Evolutionary conservation across 23 tunicate species (phyloP), one percentile per base, ranked within the genome.

Genomic region (Styela plicata): DNA sequence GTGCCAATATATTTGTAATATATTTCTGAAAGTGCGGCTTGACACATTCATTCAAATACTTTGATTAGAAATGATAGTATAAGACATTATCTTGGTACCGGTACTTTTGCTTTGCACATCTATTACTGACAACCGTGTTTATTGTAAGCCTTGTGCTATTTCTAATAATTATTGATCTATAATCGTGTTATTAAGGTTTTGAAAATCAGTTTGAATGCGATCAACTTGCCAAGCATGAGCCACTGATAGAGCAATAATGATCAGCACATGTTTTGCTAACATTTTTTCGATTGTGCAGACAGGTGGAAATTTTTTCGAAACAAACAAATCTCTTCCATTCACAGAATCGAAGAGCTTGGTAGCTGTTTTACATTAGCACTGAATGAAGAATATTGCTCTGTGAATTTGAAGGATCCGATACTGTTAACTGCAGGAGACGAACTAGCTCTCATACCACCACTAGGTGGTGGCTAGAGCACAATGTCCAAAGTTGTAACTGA

Each of bases 401-500:
- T 0, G 24, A 67, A 19, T 18, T 29, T 67, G 24, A 27, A 19
- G 24, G 31, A 67, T 16, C 71, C 71, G 19, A 16, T 67, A 67
- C 22, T 67, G 13, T 22, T 67, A 67, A 18, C 71, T 21, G 17
- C 30, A 0, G 30, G 31, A 25, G 71, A 67, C 31, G 71, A 67
- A 67, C 16, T 67, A 67, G 71, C 71, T 22, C 17, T 67, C 22
- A 67, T 67, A 18, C 71, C 71, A 16, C 71, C 71, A 25, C 31
- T 1, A 18, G 31, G 71, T 29, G 71, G 71, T 16, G 71, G 71
- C 71, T 67, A 67, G 31, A 76, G 0, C 22, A 65, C 26, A 10
- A 76, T 76, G 81, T 22, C 81, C 26, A 76, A 76, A 26, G 27
- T 57, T 1, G 27, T 76, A 7, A 76, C 81, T 33, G 81, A 76